Conservation (phyloP, 2,888 invertebrate species). For the Dicycla oo region DNA sequence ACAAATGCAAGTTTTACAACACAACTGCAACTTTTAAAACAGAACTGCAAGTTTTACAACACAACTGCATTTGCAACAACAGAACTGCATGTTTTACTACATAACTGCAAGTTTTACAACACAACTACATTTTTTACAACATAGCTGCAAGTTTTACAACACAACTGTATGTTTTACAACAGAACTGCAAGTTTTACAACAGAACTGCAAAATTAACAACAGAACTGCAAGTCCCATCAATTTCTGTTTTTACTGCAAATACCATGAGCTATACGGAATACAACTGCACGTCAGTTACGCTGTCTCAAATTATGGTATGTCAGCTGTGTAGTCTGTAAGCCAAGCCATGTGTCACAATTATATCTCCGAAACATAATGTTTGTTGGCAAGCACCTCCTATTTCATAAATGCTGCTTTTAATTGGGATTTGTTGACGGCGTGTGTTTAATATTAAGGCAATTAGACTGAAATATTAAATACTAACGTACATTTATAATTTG, state of each 20-base stretch:
- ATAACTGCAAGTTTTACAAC: too few species aligned
- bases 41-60: too few species aligned
- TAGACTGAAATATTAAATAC: conserved; percentile 13
- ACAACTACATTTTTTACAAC: too few species aligned
- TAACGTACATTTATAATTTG: not conserved
- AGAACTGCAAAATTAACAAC: too few species aligned
- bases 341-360: conserved; percentile 39
- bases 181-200: too few species aligned
- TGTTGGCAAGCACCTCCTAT: conserved; percentile 25
- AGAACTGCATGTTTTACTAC: too few species aligned
- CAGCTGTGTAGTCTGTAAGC: conserved; percentile 1
- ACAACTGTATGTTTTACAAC: too few species aligned
- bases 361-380: conserved; percentile 25
- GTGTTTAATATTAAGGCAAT: conserved; percentile 39
- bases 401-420: conserved; percentile 34
- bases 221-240: not conserved
- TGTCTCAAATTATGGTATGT: not conserved
- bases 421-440: conserved; percentile 42
- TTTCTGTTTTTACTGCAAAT: not conserved
- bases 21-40: too few species aligned
- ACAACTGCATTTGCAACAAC: too few species aligned
- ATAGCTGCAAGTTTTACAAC: too few species aligned
- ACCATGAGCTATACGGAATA: not conserved
- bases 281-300: not conserved
- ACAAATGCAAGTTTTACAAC: too few species aligned